Conservation (phyloP, 2,113 vertebrate genomes). For the Pseudonaja textilis region DNA sequence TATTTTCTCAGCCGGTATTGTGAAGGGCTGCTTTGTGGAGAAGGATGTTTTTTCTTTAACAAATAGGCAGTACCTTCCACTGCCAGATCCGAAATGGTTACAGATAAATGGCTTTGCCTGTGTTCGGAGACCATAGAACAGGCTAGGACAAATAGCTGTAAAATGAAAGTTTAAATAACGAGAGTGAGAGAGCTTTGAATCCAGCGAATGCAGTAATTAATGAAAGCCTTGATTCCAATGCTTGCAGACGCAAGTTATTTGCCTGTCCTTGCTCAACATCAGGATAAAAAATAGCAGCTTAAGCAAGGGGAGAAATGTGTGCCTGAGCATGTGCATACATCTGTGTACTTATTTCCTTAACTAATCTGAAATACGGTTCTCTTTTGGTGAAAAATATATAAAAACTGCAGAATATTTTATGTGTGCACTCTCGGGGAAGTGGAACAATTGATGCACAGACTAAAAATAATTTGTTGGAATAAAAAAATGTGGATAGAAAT, state of each 20-base stretch:
- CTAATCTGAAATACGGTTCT: slow-evolving; percentile 33
- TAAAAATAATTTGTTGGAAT: slow-evolving; percentile 45
- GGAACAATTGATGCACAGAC: slow-evolving; percentile 54
- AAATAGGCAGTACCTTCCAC: slow-evolving; percentile 55
- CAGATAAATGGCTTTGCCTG: slow-evolving; percentile 38
- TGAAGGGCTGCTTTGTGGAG: slow-evolving; percentile 65
- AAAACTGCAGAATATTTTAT: slow-evolving; percentile 40
- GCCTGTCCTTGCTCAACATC: slow-evolving; percentile 44
- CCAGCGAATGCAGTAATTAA: slow-evolving; percentile 57
- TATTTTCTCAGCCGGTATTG: slow-evolving; percentile 73
- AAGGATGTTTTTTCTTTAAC: slow-evolving; percentile 57
- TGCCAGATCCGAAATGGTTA: slow-evolving; percentile 31
- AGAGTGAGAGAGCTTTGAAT: slow-evolving; percentile 35
- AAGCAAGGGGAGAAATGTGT: background rate
- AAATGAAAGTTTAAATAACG: slow-evolving; percentile 34
- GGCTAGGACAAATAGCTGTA: slow-evolving; percentile 50
- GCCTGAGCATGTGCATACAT: no score
- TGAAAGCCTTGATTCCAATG: slow-evolving; percentile 43
- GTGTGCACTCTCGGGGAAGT: slow-evolving; percentile 48
- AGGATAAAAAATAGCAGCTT: slow-evolving; percentile 32
- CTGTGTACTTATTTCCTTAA: slow-evolving; percentile 26
- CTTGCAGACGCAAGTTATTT: slow-evolving; percentile 42
- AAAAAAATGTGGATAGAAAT: slow-evolving; percentile 13
- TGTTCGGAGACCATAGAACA: slow-evolving; percentile 55
- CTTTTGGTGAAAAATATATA: slow-evolving; percentile 51